These are phyloP conservation scores for Zosterops pallidus DNA, from an alignment of 2,113 vertebrate species.

Conservation along the genomic window DNA sequence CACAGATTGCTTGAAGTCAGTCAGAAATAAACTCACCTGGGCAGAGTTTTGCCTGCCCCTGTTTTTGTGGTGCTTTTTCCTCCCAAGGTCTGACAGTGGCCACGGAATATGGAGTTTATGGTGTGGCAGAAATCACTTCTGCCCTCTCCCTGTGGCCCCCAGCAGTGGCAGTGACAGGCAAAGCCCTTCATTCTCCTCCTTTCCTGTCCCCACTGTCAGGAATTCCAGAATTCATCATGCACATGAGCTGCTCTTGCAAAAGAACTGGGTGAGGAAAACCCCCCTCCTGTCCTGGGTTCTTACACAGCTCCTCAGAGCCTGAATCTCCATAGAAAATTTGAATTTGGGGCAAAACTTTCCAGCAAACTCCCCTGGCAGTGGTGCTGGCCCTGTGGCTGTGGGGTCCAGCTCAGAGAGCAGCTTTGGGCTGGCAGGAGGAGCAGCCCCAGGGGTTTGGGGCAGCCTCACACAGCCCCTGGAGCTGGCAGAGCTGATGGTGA, in stretches of 20 bases:
- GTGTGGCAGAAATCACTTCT: not conserved
- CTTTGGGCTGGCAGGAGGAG: not conserved
- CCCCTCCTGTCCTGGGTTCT: not conserved
- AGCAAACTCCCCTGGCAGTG: fast-evolving
- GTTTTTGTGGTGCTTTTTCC: not conserved
- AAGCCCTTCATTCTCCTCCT: not conserved
- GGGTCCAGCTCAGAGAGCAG: not conserved
- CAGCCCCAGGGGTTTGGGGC: not conserved
- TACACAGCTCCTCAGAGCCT: not conserved
- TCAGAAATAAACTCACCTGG: not conserved
- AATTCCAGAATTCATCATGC: too few species aligned
- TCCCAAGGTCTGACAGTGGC: not conserved
- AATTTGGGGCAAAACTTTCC: not conserved
- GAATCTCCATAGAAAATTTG: not conserved
- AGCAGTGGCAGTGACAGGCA: not conserved
- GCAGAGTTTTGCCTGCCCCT: not conserved
- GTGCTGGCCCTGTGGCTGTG: not conserved
- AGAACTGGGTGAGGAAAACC: not conserved
- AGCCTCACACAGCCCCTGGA: not conserved
- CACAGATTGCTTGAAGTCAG: not conserved
- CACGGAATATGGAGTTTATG: fast-evolving
- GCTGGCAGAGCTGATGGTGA: not conserved
- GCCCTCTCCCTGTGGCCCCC: not conserved
- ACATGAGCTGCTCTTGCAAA: not conserved
- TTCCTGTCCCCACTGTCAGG: not conserved